A percentile compares a stretch with the other conserved stretches of the same genome.
These are phyloP conservation scores for Pediacus dermestoides DNA, from an alignment of 2,888 invertebrate species.

Conservation along the genomic window DNA sequence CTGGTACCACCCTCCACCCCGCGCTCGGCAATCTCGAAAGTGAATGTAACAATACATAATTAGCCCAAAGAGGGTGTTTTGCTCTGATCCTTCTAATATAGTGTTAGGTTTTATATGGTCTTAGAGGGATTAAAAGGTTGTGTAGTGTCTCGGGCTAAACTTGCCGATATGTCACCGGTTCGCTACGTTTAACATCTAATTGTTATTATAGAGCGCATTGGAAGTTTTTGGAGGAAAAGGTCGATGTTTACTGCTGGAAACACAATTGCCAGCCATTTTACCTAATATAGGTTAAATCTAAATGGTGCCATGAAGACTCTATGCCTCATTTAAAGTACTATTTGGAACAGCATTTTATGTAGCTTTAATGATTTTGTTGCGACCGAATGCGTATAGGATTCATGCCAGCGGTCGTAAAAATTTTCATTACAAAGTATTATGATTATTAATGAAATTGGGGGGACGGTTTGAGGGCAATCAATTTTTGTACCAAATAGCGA, in stretches of 20 bases:
- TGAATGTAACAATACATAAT: too few species aligned
- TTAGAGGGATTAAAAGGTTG: conserved; percentile 5
- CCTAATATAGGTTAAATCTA: conserved; percentile 6
- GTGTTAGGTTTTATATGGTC: conserved; percentile 3
- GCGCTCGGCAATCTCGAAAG: too few species aligned
- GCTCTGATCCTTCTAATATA: conserved; percentile 3
- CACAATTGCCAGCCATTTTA: conserved; percentile 5
- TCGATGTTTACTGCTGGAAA: conserved; percentile 4
- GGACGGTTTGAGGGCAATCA: too few species aligned
- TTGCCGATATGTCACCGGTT: conserved; percentile 19
- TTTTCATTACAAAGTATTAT: too few species aligned
- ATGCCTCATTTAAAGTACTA: conserved; percentile 5
- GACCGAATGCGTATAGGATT: too few species aligned
- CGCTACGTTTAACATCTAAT: conserved; percentile 17
- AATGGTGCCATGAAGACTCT: conserved; percentile 6
- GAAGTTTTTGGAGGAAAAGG: conserved; percentile 6
- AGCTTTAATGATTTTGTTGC: conserved; percentile 2
- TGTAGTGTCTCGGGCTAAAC: conserved; percentile 1
- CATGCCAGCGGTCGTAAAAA: too few species aligned
- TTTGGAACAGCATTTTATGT: conserved; percentile 2
- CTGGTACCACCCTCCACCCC: too few species aligned
- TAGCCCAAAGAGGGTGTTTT: too few species aligned
- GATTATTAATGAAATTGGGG: too few species aligned
- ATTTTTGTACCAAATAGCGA: too few species aligned
- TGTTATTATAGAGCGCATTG: conserved; percentile 13